Evolutionary conservation across 2,888 invertebrate species (phyloP).

Genomic region (Nomada fabriciana): DNA sequence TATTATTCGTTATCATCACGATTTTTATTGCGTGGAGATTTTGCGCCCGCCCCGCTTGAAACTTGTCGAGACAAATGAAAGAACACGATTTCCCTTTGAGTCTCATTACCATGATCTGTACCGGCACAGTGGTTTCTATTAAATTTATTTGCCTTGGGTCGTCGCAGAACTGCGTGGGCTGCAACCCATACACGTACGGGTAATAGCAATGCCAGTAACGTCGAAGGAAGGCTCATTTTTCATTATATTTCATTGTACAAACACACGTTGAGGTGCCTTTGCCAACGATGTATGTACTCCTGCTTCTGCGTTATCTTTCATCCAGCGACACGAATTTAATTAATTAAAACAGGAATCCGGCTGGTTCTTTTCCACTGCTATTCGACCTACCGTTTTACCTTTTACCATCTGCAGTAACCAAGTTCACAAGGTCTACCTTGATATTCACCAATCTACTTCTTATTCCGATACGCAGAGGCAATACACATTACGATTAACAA

Average conservation of each 20-base stretch:
- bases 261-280: neutral
- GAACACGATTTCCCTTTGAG: neutral
- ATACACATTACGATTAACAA: neutral
- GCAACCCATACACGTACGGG: constrained; percentile 4
- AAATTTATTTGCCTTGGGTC: constrained; percentile 29
- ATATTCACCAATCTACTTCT: neutral
- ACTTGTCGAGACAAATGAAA: neutral
- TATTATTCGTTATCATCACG: neutral
- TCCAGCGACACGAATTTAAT: constrained; percentile 24
- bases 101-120: constrained; percentile 20
- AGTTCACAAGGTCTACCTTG: neutral
- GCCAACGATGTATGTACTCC: neutral
- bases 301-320: neutral
- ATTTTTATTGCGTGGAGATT: neutral
- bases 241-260: constrained; percentile 6
- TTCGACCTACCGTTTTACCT: neutral
- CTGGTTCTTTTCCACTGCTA: neutral
- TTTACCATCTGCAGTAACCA: constrained; percentile 9
- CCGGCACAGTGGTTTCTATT: constrained; percentile 33
- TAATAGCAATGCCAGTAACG: neutral
- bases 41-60: neutral
- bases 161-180: constrained; percentile 23
- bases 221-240: constrained; percentile 27
- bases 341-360: constrained; percentile 35
- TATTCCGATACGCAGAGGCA: neutral